Evolutionary conservation across 2,797 vertebrate species (phyloP), one percentile per base, ranked within the genome.

Genomic region (Staurois parvus): DNA sequence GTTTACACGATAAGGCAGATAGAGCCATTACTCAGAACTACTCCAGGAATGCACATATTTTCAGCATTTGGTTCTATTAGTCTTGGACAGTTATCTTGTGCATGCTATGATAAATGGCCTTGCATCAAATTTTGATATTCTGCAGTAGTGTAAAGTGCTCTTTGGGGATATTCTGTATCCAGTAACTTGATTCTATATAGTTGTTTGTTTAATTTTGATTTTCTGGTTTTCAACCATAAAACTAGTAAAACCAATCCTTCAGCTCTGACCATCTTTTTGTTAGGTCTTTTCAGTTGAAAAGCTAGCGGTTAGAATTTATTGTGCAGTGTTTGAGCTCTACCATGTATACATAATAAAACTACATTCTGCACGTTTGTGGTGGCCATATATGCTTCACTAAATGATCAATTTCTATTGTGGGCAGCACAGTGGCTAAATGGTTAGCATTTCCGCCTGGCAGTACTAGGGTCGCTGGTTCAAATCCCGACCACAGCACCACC

Each of bases 1-100:
- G 75, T 83, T 83, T 87, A 83, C 62, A 42, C 76, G 69, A 87
- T 83, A 83, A 72, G 79, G 37, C 40, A 48, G 76, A 84, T 72
- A 72, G 78, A 83, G 70, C 80, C 69, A 75, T 83, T 56, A 75
- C 80, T 82, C 85, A 76, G 72, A 77, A 30, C 66, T 42, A 48
- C 75, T 77, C 34, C 26, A 68, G 74, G 79, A 87, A 83, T 83
- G 85, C 67, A 84, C 66, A 30, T 72, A 72, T 73, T 56, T 29
- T 3, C 17, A 34, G 21, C 12, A 56, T 80, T 82, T 83, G 72
- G 10, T 26, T 72, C 30, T 72, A 21, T 42, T 70, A 19, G 30
- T 32, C 40, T 66, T 62, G 73, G 85, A 73, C 28, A 66, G 68
- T 86, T 81, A 64, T 86, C 79, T 78, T 42, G 32, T 72, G 52